Percentiles rank a stretch among this genome's conserved stretches.
These are phyloP conservation scores for Danio choprae DNA, from an alignment of 2,797 vertebrate genomes.

Conservation along the genomic window DNA sequence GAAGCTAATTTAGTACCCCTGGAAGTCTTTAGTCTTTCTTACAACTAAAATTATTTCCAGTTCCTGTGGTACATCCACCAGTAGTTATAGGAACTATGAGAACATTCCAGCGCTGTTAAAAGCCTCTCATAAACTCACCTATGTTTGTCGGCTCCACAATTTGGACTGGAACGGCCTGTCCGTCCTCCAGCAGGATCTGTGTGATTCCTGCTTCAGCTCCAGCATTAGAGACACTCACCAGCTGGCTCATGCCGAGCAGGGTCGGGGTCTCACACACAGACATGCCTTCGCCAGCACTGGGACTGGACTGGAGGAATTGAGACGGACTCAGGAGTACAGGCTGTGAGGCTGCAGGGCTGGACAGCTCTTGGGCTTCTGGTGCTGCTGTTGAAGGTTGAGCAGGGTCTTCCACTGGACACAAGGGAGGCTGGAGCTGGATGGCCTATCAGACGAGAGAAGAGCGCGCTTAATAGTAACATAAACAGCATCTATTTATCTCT, in stretches of 20 bases:
- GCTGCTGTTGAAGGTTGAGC: slow-evolving; percentile 67
- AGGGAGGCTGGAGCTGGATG: slow-evolving; percentile 75
- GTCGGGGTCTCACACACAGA: slow-evolving; percentile 65
- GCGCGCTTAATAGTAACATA: neutral
- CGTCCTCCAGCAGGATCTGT: slow-evolving; percentile 76
- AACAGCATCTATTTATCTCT: neutral
- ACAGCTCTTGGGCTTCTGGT: slow-evolving; percentile 67
- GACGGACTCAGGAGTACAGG: slow-evolving; percentile 69
- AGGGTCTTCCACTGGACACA: slow-evolving; percentile 70
- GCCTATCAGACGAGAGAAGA: slow-evolving; percentile 34
- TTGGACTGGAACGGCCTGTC: slow-evolving; percentile 73
- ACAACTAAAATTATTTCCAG: neutral
- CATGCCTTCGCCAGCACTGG: slow-evolving; percentile 60
- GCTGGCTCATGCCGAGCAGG: slow-evolving; percentile 70
- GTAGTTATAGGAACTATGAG: too few relatives aligned
- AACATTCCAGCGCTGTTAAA: neutral
- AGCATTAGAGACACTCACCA: slow-evolving; percentile 70
- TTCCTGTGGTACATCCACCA: too few relatives aligned
- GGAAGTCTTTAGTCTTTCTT: too few relatives aligned
- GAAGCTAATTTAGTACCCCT: too few relatives aligned
- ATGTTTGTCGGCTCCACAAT: slow-evolving; percentile 71
- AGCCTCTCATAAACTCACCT: slow-evolving; percentile 70
- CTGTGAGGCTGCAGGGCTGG: slow-evolving; percentile 62
- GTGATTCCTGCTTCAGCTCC: slow-evolving; percentile 65
- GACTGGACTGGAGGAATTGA: slow-evolving; percentile 65